A percentile compares a stretch with the other conserved stretches of the same genome.
phyloP scores from a whole-genome alignment of 2,113 vertebrate species.

The Tympanuchus pallidicinctus region DNA sequence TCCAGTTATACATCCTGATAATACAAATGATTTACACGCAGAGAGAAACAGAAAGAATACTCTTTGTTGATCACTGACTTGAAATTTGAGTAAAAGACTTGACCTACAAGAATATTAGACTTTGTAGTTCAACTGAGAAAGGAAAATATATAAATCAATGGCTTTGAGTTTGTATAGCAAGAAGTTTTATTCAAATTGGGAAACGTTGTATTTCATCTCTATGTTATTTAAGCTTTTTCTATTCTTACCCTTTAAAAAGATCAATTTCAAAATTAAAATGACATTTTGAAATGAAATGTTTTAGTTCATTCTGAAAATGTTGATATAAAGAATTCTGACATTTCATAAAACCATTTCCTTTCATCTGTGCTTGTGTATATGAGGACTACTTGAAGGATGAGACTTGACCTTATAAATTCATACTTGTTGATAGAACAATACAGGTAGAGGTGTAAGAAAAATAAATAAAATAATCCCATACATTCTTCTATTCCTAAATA shows the following conservation, averaged over 20 bases:
- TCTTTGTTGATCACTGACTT: not conserved
- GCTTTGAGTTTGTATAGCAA: not conserved
- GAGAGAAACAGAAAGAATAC: not conserved
- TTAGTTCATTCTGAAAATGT: constrained; percentile 55
- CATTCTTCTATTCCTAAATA: constrained; percentile 31
- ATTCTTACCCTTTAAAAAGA: constrained; percentile 67
- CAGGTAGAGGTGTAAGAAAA: constrained; percentile 16
- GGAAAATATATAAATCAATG: constrained; percentile 1
- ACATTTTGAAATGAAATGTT: constrained; percentile 68
- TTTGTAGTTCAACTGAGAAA: not conserved
- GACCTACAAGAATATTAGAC: not conserved
- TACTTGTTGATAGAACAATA: constrained; percentile 64
- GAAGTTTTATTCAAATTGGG: not conserved
- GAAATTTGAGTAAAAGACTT: not conserved
- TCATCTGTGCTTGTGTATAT: constrained; percentile 45
- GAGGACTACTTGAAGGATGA: constrained; percentile 65
- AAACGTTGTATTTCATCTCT: constrained; percentile 30
- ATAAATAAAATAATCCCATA: not conserved
- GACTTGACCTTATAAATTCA: constrained; percentile 70
- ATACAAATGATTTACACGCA: not conserved
- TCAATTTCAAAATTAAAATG: constrained; percentile 70
- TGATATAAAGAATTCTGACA: constrained; percentile 67
- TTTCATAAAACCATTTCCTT: constrained; percentile 69
- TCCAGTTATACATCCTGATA: not conserved
- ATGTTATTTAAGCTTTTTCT: constrained; percentile 39